A percentile compares a stretch with the other conserved stretches of the same genome.
Conservation (phyloP, 1,140 invertebrate genomes). For the Zaprionus tsacasi region DNA sequence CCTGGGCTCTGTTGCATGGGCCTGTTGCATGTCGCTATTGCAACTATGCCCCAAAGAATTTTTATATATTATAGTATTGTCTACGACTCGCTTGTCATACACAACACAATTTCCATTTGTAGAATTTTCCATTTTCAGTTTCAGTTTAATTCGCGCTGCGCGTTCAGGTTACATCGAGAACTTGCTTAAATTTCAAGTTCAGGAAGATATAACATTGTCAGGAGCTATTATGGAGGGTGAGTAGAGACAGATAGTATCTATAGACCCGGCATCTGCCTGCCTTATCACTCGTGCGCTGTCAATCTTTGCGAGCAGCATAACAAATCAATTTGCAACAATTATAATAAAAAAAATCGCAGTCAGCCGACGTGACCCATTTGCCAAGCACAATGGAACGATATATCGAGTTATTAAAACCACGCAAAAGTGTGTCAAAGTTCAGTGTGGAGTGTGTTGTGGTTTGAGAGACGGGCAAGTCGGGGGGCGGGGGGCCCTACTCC, state of each 20-base stretch:
- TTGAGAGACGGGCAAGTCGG: too few relatives aligned
- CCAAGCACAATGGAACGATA: slow-evolving; percentile 22
- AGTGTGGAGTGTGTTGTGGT: not conserved
- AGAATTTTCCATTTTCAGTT: slow-evolving; percentile 5
- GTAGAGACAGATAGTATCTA: not conserved
- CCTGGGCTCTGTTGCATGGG: not conserved
- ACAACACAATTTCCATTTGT: slow-evolving; percentile 17
- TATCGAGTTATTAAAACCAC: slow-evolving; percentile 44
- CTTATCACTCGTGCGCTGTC: not conserved
- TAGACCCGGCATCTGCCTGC: not conserved
- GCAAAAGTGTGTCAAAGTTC: slow-evolving; percentile 72
- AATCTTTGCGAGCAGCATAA: slow-evolving; percentile 4
- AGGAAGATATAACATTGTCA: not conserved
- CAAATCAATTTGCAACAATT: slow-evolving; percentile 28
- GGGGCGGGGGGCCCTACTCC: slow-evolving; percentile 5
- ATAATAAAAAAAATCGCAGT: slow-evolving; percentile 18
- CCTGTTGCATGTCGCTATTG: slow-evolving; percentile 38
- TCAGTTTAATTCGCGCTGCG: not conserved
- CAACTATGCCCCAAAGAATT: slow-evolving; percentile 3
- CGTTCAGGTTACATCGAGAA: not conserved
- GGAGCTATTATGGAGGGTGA: slow-evolving; percentile 18
- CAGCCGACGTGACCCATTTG: slow-evolving; percentile 11
- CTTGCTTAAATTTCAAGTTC: not conserved
- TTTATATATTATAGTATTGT: not conserved
- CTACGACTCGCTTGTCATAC: slow-evolving; percentile 31